Conservation (phyloP, 2,797 vertebrate species). For the Rhodeus uyekii region DNA sequence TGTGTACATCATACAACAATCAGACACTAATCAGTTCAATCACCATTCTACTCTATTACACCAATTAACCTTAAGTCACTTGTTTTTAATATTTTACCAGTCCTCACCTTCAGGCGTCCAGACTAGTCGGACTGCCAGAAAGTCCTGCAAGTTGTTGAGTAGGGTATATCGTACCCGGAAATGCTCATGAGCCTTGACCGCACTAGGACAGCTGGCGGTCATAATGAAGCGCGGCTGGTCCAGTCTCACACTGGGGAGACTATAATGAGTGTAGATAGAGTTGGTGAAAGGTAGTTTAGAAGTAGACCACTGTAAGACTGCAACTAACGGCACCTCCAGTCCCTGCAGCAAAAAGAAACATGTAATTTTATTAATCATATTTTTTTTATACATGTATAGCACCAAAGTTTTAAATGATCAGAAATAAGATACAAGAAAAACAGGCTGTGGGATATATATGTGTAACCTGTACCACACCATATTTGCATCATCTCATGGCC, state of each 20-base stretch:
- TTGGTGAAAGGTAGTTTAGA: slow-evolving; percentile 90
- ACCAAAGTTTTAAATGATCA: not conserved
- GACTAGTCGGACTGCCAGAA: slow-evolving; percentile 88
- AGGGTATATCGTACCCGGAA: slow-evolving; percentile 91
- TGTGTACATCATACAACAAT: not conserved
- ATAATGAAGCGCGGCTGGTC: slow-evolving; percentile 89
- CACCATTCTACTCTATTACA: not conserved
- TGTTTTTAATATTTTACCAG: not conserved
- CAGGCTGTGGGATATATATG: not conserved
- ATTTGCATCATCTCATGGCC: not conserved
- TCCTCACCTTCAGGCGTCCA: slow-evolving; percentile 89
- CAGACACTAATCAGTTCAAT: not conserved
- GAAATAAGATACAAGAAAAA: not conserved
- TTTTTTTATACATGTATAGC: not conserved
- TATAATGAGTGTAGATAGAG: slow-evolving; percentile 94
- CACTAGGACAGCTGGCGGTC: slow-evolving; percentile 87
- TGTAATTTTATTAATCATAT: not conserved
- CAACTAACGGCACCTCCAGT: slow-evolving; percentile 89
- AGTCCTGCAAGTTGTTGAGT: slow-evolving; percentile 93
- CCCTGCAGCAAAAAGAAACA: slow-evolving; percentile 73
- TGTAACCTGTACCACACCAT: not conserved
- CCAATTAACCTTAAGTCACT: not conserved
- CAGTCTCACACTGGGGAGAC: slow-evolving; percentile 88
- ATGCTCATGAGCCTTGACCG: slow-evolving; percentile 79
- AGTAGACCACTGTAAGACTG: slow-evolving; percentile 91